Evolutionary conservation across 2,113 vertebrate genomes (phyloP), one percentile per base, ranked within the genome.

Genomic region (Nerophis ophidion): DNA sequence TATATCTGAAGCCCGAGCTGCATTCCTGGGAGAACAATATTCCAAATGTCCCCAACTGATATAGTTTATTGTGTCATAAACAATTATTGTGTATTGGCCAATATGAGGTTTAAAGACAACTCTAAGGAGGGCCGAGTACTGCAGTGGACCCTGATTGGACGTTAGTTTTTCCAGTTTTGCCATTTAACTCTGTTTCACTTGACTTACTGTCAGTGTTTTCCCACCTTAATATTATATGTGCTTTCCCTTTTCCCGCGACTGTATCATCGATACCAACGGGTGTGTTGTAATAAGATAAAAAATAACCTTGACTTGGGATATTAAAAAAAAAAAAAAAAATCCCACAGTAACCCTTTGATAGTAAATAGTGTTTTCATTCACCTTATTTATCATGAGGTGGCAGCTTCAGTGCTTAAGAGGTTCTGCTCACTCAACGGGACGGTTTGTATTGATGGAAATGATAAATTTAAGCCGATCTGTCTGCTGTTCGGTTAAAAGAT

Each of bases 371-470:
- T 70, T 70, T 76, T 59, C 46, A 80, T 63, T 77, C 10, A 11
- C 60, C 79, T 69, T 81, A 61, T 81, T 63, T 64, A 84, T 85
- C 81, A 69, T 6, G n/a, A 46, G 36, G 26, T n/a, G 55, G 58
- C 65, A 72, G 79, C 63, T 9, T 55, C 62, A 15, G 50, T 65
- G 61, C 77, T 78, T 64, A 71, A 64, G 64, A 52, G 66, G 46
- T 53, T 61, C 60, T 48, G 66, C 48, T 80, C 81, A 86, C 79
- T 84, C 63, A 40, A 55, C 26, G 55, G 71, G 74, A 75, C 75
- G 71, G 57, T 48, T 26, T 8, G 59, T 52, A 55, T 44, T 62
- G 69, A 81, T 81, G 72, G 55, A 60, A 49, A 60, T 63, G 56
- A 65, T 54, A 47, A 63, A 48, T 63, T 56, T 55, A 79, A 71